phyloP scores from a whole-genome alignment of 2,113 vertebrate species.

The Octodon degus region DNA sequence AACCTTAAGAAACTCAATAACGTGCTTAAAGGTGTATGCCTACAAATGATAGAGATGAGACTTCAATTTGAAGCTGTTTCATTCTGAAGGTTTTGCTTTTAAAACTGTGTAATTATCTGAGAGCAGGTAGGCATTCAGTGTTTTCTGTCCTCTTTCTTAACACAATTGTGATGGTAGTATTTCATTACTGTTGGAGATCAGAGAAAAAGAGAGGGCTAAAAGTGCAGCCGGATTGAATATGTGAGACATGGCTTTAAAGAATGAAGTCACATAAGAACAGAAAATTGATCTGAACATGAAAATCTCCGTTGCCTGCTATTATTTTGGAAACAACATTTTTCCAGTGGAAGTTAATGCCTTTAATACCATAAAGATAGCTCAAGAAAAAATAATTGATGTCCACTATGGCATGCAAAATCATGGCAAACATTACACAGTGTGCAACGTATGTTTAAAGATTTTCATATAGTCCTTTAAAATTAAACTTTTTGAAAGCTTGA shows the following conservation, averaged over 20 bases:
- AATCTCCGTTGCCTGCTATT: background rate
- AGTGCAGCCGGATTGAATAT: background rate
- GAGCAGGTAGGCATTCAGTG: background rate
- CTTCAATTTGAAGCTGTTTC: background rate
- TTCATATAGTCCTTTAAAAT: background rate
- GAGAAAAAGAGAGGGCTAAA: background rate
- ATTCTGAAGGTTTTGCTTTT: background rate
- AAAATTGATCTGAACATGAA: background rate
- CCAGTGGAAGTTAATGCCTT: background rate
- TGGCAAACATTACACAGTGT: background rate
- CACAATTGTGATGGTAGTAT: background rate
- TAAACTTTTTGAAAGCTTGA: background rate
- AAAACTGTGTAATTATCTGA: background rate
- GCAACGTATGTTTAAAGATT: background rate
- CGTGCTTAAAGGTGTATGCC: background rate
- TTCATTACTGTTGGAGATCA: background rate
- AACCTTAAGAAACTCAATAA: background rate
- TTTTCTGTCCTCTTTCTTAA: background rate
- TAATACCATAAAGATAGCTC: background rate
- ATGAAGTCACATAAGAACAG: background rate
- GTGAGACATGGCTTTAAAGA: background rate
- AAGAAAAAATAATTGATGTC: background rate
- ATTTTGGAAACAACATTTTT: background rate
- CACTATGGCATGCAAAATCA: background rate
- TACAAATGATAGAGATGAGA: background rate